Base-by-base conservation (phyloP, 2,113 vertebrate species). In the Lynx canadensis region DNA sequence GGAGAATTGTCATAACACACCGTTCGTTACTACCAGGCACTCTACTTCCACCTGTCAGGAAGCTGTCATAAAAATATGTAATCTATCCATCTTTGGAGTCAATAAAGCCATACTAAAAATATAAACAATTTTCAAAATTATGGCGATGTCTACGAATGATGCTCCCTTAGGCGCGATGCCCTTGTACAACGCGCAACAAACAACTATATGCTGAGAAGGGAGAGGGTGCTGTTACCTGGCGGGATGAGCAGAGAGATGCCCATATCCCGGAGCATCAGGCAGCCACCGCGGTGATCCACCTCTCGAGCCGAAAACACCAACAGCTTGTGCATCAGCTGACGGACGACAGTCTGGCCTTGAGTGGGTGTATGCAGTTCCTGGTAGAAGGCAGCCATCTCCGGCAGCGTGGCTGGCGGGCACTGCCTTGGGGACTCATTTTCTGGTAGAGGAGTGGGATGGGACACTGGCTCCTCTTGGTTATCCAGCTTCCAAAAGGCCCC, bases 221-320 rank as follows among this genome's bases (percentile, higher is more conserved):
- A 48, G 8, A 7, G 3, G 69, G 55, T 13, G 7, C 63, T 1
- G 9, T 86, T 97, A 98, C 98, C 98, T 97, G 98, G 97, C 0
- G 98, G 98, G 36, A 98, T 95, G 36, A 97, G 85, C 50, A 98
- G 93, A 50, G 96, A 98, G 60, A 98, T 98, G 87, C 98, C 97
- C 0, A 23, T 80, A 36, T 98, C 88, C 23, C 93, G 92, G 57
- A 98, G 97, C 9, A 98, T 95, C 71, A 98, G 95, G 88, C 95
- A 98, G 41, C 96, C 97, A 0, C 98, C 98, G 0, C 85, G 94
- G 91, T 98, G 97, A 38, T 98, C 97, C 89, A 98, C 97, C 73
- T 98, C 97, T 16, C 97, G 92, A 27, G 97, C 92, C 0, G 97
- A 89, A 68, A 97, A 98, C 23, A 98, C 96, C 95, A 98, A 29